Evolutionary conservation across 1,140 invertebrate genomes (phyloP).

Genomic region (Drosophila pectinifera): DNA sequence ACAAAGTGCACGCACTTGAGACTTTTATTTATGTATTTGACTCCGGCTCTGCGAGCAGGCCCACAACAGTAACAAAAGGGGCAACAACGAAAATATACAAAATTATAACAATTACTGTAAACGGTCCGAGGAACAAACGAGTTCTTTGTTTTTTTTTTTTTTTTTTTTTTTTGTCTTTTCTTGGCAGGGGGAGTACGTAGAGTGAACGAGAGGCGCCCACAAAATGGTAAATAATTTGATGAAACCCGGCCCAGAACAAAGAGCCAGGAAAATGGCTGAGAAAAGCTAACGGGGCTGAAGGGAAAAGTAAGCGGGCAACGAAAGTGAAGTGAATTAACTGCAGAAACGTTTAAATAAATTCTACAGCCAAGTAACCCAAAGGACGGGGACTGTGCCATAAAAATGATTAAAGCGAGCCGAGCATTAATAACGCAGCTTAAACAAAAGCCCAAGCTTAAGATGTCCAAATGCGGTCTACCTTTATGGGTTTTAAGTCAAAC

Average conservation of each 20-base stretch:
- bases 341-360: constrained; percentile 11
- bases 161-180: no score
- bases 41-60: constrained; percentile 30
- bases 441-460: background rate
- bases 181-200: constrained; percentile 7
- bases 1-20: constrained; percentile 81
- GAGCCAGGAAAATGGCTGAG: constrained; percentile 30
- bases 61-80: constrained; percentile 40
- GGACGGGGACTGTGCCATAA: background rate
- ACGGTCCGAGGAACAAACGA: constrained; percentile 43
- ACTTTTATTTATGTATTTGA: constrained; percentile 76
- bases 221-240: constrained; percentile 49
- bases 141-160: constrained; percentile 1
- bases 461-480: background rate
- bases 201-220: constrained; percentile 36
- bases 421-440: no score
- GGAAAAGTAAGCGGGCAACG: constrained; percentile 27
- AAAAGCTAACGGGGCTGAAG: constrained; percentile 31
- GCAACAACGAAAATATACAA: constrained; percentile 60
- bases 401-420: background rate
- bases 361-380: background rate
- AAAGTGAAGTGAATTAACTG: constrained; percentile 18
- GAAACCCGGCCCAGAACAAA: constrained; percentile 39
- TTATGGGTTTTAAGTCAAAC: background rate
- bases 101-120: constrained; percentile 80